Evolutionary conservation across 2,888 invertebrate species (phyloP), one percentile per base, ranked within the genome.

Genomic region (Oxytorus armatus): DNA sequence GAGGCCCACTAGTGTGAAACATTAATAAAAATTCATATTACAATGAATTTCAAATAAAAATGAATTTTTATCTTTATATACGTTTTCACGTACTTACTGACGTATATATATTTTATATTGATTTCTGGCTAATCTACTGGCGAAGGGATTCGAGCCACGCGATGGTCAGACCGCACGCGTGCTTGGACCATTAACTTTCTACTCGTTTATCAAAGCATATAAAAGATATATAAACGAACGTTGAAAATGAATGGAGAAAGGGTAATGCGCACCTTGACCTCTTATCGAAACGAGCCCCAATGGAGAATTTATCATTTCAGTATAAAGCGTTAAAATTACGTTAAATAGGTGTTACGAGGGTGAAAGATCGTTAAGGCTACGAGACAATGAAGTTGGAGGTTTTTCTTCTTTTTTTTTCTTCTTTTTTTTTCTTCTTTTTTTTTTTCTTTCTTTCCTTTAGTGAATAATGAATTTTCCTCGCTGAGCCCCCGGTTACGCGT

Each of bases 381-480:
- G 18, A 49, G 47, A 65, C 51, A 10, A 36, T 51, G 66, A 66
- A 66, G 51, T 66, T 49, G 4, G 8, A 3, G 10, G 23, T 16
- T 59, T 33, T 14, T 53, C n/a, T 25, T 11, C 39, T 33, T 18
- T 33, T n/a, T 8, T 25, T 0, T 23, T 1, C 2, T 14, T 14
- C 25, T 44, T 57, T 53, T 11, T 53, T 25, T 25, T 11, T 59
- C 18, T 18, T 33, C 5, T 8, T 25, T 0, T 23, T 1, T 7
- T 14, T 14, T 44, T 44, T 25, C 44, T 29, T 18, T 16, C 11
- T 33, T 44, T 55, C 42, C 16, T 70, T 73, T 73, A 42, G 44
- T 73, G 61, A 73, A 74, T 78, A 78, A 78, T 78, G 25, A 44
- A 78, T 78, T 78, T 68, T 68, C 47, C 36, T 55, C 63, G 53